Evolutionary conservation across 1,140 invertebrate species (phyloP).

Genomic region (Archegozetes longisetosus): DNA sequence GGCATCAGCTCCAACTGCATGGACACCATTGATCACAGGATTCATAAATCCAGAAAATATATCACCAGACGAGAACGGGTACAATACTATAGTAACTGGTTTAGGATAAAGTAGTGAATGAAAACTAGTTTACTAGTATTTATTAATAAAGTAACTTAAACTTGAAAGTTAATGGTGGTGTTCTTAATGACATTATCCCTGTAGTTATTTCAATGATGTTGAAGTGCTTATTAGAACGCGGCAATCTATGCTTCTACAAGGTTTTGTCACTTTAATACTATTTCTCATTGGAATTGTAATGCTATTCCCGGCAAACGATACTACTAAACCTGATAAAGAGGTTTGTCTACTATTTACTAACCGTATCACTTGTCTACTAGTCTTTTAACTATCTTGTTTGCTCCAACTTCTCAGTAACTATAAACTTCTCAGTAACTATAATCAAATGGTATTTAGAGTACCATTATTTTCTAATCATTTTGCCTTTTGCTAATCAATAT

Average conservation of each 20-base stretch:
- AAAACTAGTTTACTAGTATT: too few relatives aligned
- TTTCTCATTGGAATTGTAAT: slow-evolving; percentile 6
- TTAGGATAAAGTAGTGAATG: too few relatives aligned
- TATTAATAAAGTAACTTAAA: too few relatives aligned
- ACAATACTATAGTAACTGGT: background rate
- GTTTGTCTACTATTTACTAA: too few relatives aligned
- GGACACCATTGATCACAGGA: slow-evolving; percentile 25
- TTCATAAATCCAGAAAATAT: slow-evolving; percentile 33
- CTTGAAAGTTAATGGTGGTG: background rate
- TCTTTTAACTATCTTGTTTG: too few relatives aligned
- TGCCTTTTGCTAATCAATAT: too few relatives aligned
- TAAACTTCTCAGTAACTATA: too few relatives aligned
- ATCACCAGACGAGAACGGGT: slow-evolving; percentile 23
- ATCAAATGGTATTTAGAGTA: too few relatives aligned
- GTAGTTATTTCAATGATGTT: slow-evolving; percentile 4
- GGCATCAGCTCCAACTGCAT: slow-evolving; percentile 31
- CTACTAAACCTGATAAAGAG: background rate
- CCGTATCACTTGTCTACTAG: background rate
- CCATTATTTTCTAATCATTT: too few relatives aligned
- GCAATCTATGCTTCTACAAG: slow-evolving; percentile 11
- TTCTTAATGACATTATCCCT: background rate
- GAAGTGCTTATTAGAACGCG: slow-evolving; percentile 5
- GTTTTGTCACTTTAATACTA: slow-evolving; percentile 1
- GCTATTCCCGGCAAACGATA: slow-evolving; percentile 1
- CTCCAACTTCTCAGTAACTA: too few relatives aligned